Evolutionary conservation across 1,140 invertebrate genomes (phyloP).

Genomic region (Atta texana): DNA sequence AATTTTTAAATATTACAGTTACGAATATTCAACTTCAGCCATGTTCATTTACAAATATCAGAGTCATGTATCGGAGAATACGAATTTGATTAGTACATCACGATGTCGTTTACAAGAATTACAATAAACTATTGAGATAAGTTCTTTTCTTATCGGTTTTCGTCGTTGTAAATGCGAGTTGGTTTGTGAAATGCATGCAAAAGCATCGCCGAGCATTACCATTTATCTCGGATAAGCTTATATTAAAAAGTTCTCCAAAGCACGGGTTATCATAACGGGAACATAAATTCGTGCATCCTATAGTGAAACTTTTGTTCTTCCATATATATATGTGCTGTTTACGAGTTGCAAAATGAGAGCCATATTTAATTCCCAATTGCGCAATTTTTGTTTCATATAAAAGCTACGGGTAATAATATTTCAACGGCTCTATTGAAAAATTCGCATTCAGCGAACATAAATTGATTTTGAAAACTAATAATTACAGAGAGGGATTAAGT

Average conservation of each 20-base stretch:
- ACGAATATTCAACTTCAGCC: not conserved
- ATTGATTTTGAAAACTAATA: constrained; percentile 12
- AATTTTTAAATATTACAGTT: not conserved
- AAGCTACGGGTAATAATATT: constrained; percentile 1
- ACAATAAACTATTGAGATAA: not conserved
- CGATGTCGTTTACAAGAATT: not conserved
- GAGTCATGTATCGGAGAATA: not conserved
- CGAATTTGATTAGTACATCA: not conserved
- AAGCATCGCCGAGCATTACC: not conserved
- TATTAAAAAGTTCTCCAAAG: constrained; percentile 17
- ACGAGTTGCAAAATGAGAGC: constrained; percentile 8
- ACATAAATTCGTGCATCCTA: constrained; percentile 30
- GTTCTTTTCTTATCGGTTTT: not conserved
- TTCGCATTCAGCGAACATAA: not conserved
- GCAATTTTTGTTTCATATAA: not conserved
- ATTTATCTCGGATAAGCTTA: not conserved
- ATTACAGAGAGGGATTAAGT: constrained; percentile 11
- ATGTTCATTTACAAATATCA: not conserved
- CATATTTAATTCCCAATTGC: constrained; percentile 16
- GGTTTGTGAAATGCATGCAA: not conserved
- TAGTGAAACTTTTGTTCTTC: constrained; percentile 12
- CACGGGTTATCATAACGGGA: not conserved
- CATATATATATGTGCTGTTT: constrained; percentile 40
- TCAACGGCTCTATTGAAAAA: not conserved
- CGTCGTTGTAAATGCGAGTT: not conserved